A percentile compares a stretch with the other conserved stretches of the same genome.
These are phyloP conservation scores for Lamellibrachia luymesi DNA, from an alignment of 1,140 invertebrate genomes.

Conservation along the genomic window DNA sequence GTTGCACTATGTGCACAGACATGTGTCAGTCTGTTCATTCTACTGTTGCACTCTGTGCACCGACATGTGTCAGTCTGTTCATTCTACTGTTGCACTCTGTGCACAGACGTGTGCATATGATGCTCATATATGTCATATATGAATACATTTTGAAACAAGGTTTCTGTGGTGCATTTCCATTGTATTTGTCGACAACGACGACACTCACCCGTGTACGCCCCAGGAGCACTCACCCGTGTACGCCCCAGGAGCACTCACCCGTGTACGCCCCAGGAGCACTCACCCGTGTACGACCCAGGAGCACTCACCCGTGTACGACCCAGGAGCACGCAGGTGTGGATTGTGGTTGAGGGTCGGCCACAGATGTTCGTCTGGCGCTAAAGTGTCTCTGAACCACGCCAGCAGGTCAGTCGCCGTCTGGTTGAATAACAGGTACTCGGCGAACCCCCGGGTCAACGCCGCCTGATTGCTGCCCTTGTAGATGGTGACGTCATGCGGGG, in stretches of 20 bases:
- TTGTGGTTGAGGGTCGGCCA: conserved; percentile 35
- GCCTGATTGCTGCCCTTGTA: conserved; percentile 28
- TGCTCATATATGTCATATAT: too few relatives aligned
- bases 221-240: conserved; percentile 29
- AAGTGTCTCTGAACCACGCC: conserved; percentile 23
- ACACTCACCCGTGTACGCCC: conserved; percentile 25
- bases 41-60: too few relatives aligned
- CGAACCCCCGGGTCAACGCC: conserved; percentile 20
- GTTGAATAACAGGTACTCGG: conserved; percentile 25
- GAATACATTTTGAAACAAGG: too few relatives aligned
- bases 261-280: conserved; percentile 29
- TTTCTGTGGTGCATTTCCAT: not conserved
- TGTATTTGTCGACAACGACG: not conserved
- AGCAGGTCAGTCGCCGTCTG: conserved; percentile 24
- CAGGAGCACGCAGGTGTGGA: conserved; percentile 29
- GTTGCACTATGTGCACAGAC: too few relatives aligned
- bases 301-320: conserved; percentile 26
- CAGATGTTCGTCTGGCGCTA: conserved; percentile 24
- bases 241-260: conserved; percentile 27
- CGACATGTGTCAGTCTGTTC: too few relatives aligned
- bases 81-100: too few relatives aligned
- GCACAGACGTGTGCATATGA: too few relatives aligned
- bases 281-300: too few relatives aligned
- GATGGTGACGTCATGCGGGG: conserved; percentile 22
- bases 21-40: too few relatives aligned